phyloP scores from a whole-genome alignment of 2,888 invertebrate species.

The Sminthurides aquaticus region DNA sequence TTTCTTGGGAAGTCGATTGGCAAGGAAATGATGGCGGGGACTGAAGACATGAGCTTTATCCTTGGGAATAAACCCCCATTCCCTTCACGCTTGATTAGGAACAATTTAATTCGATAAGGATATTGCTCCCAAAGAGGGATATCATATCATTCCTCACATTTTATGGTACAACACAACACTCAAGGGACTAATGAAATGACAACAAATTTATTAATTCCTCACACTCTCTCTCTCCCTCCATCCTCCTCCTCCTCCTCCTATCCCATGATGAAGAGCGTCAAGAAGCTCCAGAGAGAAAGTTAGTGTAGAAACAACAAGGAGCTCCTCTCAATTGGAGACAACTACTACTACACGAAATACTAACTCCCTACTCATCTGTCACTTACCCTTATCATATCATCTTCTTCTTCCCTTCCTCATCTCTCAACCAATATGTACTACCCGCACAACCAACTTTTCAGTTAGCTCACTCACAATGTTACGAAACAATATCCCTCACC shows the following conservation, averaged over 20 bases:
- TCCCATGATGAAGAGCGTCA: no score
- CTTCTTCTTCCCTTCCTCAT: background rate
- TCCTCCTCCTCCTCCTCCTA: no score
- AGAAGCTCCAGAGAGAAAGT: no score
- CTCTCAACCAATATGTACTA: no score
- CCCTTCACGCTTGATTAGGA: conserved; percentile 36
- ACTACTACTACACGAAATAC: background rate
- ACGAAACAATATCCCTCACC: no score
- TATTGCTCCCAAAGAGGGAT: conserved; percentile 31
- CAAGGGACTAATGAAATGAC: conserved; percentile 41
- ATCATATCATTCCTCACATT: conserved; percentile 37
- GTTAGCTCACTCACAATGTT: background rate
- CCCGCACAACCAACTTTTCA: background rate
- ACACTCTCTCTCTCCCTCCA: conserved; percentile 21
- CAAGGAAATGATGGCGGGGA: conserved; percentile 17
- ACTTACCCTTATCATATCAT: conserved; percentile 25
- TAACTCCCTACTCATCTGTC: conserved; percentile 36
- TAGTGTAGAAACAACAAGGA: no score
- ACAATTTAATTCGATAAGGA: conserved; percentile 41
- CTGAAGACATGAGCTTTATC: conserved; percentile 21
- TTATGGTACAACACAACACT: conserved; percentile 40
- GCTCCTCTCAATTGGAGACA: no score
- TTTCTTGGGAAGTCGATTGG: conserved; percentile 29
- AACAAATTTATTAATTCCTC: conserved; percentile 41
- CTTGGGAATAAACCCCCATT: conserved; percentile 31